Conservation (phyloP, 2,888 invertebrate species). For the Drosophila paranaensis region DNA sequence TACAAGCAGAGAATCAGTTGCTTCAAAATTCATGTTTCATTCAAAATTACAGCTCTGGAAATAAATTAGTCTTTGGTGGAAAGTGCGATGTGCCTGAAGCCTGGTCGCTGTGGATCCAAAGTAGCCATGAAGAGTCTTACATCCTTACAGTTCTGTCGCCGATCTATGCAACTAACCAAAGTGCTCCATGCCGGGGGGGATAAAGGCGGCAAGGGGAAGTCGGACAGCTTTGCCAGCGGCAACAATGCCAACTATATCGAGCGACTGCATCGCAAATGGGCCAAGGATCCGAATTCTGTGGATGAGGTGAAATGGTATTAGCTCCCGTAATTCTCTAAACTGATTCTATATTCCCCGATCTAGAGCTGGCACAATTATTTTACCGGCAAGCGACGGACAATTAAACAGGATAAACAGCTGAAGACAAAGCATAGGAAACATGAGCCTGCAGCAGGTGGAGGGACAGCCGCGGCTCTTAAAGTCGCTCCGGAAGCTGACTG, state of each 20-base stretch:
- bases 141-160: not conserved
- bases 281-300: conserved; percentile 53
- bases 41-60: not conserved
- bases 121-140: conserved; percentile 3
- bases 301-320: conserved; percentile 50
- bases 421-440: not conserved
- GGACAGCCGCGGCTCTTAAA: not conserved
- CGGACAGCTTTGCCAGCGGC: conserved; percentile 59
- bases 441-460: not conserved
- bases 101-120: conserved; percentile 15
- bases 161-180: not conserved
- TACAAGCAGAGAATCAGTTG: not conserved
- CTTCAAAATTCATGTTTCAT: not conserved
- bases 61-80: not conserved
- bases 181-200: not conserved
- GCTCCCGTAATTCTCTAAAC: no score
- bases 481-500: conserved; percentile 87
- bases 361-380: conserved; percentile 69
- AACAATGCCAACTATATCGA: conserved; percentile 65
- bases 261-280: conserved; percentile 54
- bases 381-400: conserved; percentile 24
- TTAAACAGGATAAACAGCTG: not conserved
- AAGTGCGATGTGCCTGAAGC: conserved; percentile 29
- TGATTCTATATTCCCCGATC: not conserved
- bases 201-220: not conserved